Conservation (phyloP, 64 coral and sea anemone genomes). For the Platygyra sinensis region DNA sequence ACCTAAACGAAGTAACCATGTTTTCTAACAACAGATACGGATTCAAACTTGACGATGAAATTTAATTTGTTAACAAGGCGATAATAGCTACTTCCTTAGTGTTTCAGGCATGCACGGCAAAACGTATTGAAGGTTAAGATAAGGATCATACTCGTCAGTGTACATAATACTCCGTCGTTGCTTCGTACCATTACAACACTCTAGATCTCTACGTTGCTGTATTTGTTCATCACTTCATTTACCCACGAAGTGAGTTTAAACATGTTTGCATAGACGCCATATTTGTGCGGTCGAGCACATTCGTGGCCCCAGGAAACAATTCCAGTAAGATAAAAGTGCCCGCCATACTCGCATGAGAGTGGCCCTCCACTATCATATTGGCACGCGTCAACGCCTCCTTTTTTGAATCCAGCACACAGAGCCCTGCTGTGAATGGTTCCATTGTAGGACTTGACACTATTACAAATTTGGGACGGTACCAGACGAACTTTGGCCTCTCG, state of each 20-base stretch:
- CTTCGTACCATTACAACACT: not conserved
- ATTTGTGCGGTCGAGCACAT: constrained; percentile 66
- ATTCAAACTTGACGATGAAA: no score
- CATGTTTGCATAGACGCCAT: constrained; percentile 81
- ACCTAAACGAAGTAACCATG: no score
- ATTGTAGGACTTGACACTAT: constrained; percentile 65
- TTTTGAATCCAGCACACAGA: constrained; percentile 77
- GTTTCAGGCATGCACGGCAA: no score
- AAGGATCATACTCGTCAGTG: no score
- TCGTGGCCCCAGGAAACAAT: constrained; percentile 77
- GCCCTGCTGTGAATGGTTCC: constrained; percentile 77
- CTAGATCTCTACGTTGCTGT: constrained; percentile 13
- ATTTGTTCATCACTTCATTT: constrained; percentile 5
- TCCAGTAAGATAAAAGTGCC: constrained; percentile 71
- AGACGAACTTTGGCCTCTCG: constrained; percentile 71
- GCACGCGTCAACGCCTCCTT: constrained; percentile 80
- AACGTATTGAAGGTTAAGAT: no score
- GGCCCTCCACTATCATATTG: constrained; percentile 87
- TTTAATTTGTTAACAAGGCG: no score
- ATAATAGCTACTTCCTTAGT: no score
- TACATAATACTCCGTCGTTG: no score
- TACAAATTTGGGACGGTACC: constrained; percentile 71
- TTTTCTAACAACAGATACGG: no score
- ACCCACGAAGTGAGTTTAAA: constrained; percentile 76
- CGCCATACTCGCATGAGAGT: constrained; percentile 47